phyloP scores from a whole-genome alignment of 2,113 vertebrate species.

The Catharus bicknelli region DNA sequence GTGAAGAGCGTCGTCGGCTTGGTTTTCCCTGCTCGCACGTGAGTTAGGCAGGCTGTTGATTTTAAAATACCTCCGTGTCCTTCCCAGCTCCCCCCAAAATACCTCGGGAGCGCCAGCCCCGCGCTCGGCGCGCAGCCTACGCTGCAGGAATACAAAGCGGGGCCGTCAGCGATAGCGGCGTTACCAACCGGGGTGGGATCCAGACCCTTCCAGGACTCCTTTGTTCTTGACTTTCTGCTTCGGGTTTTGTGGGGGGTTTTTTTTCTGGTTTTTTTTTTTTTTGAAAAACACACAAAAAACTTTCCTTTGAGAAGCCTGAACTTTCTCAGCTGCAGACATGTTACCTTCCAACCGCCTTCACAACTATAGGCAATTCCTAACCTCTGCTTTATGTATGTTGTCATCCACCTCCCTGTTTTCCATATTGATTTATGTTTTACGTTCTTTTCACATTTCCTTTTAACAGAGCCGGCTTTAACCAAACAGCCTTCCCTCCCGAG shows the following conservation, averaged over 20 bases:
- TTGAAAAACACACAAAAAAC: not conserved
- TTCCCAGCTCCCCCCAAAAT: not conserved
- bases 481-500: constrained; percentile 13
- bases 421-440: constrained; percentile 47
- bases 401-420: constrained; percentile 58
- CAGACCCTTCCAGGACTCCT: constrained; percentile 49
- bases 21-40: accelerated
- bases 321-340: constrained; percentile 6
- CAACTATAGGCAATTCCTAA: not conserved
- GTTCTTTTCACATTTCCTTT: constrained; percentile 59
- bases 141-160: constrained; percentile 21
- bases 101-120: not conserved
- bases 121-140: not conserved
- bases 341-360: constrained; percentile 9
- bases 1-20: not conserved
- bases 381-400: constrained; percentile 60
- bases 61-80: not conserved
- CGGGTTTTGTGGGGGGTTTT: not conserved
- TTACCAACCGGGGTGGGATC: constrained; percentile 7
- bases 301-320: constrained; percentile 20
- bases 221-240: constrained; percentile 51
- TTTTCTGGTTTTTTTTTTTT: not conserved
- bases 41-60: not conserved
- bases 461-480: constrained; percentile 17
- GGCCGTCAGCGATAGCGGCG: not conserved